Base-by-base conservation (phyloP, 2,113 vertebrate genomes). In the Poeciliopsis retropinna region DNA sequence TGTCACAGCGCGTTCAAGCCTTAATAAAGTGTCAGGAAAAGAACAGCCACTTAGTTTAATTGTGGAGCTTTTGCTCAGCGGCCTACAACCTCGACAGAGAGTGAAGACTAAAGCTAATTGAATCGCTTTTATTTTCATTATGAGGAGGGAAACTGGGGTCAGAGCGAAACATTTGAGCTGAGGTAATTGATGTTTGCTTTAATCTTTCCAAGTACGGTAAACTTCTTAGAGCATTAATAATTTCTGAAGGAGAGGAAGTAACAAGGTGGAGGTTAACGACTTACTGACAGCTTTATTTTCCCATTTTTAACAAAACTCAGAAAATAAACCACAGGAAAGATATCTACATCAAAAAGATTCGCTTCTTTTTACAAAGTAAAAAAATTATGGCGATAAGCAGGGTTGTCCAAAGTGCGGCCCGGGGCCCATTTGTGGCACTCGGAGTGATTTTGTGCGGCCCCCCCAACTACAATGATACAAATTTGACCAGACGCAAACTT, bases 11-110 rank as follows among this genome's bases (percentile, higher is more conserved):
- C 66, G 73, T 72, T 78, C 54, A 67, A 84, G 41, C 15, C 39
- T 25, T 62, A 70, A 72, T 63, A 66, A 62, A 57, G 27, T 67
- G 67, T 62, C 27, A 71, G 68, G 70, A 75, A 65, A 67, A 75
- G 28, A 72, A 66, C 66, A 78, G 27, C 39, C 70, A 78, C 65
- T 67, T 72, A 67, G 54, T 81, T 41, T 39, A 76, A 57, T 31
- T 3, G 5, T 17, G 34, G 15, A 14, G n/a, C 70, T 63, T 68
- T 57, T 64, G 67, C 47, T 69, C 29, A 44, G 57, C 27, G 66
- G 65, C n/a, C 44, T 41, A 25, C 41, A 62, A 28, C 25, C 27
- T n/a, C 10, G 12, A 11, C 47, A 41, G 65, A 34, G 73, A 3
- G 51, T 57, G 22, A 57, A 78, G 67, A 70, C 13, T 15, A n/a